Evolutionary conservation across 2,888 invertebrate genomes (phyloP), one percentile per base, ranked within the genome.

Genomic region (Charanyca ferruginea): DNA sequence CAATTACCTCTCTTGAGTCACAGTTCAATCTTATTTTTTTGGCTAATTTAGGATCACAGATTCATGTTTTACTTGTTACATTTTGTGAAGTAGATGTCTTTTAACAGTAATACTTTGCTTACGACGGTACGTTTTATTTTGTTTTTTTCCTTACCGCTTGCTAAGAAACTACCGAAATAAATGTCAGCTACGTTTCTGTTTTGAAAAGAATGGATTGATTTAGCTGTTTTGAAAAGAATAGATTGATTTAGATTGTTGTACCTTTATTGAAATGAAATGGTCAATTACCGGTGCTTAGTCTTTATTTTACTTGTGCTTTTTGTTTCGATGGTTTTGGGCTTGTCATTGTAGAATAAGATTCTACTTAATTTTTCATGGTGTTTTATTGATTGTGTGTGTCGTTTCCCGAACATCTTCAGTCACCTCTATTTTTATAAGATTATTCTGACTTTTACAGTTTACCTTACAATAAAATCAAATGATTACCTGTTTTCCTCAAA

Each of bases 1-100:
- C n/a, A 25, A 25, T 18, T 48, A 13, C 44, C 68, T 45, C 45
- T 49, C 68, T 60, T 73, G 76, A 76, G 49, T 79, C 79, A 79
- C 42, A 41, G 23, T 48, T 42, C 23, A 22, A 23, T 61, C 42
- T 53, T 28, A 47, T 60, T 64, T 65, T n/a, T 63, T 66, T 54
- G 23, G 11, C 45, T 38, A 55, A 62, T 59, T 69, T 57, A 20
- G 67, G 23, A 55, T 44, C 28, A 25, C 25, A 16, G 13, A 42
- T 44, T 58, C 25, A 60, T 42, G 47, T 54, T 20, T 52, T 32
- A 20, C 22, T 52, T 59, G 16, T 48, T 55, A 32, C 23, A 51
- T 54, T 20, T 2, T 9, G 6, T 23, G 1, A 13, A 38, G 38
- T 6, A 18, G n/a, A 38, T 23, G n/a, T 45, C 49, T 52, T 0